A percentile compares a stretch with the other conserved stretches of the same genome.
Evolutionary conservation across 2,113 vertebrate genomes (phyloP).

Genomic region (Trachemys scripta): DNA sequence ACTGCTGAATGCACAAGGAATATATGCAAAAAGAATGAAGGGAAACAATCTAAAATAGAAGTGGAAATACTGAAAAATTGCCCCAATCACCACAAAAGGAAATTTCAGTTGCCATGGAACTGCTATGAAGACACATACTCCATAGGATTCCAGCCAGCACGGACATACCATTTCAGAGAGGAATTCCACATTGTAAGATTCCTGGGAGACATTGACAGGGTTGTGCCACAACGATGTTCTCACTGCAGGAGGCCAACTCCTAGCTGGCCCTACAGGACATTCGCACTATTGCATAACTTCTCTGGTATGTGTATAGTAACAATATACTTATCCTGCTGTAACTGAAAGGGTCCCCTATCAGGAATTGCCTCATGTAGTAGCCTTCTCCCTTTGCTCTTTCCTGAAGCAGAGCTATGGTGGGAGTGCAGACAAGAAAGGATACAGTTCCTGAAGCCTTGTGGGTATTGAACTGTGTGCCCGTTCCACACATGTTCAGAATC

Average conservation of each 20-base stretch:
- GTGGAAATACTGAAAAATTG: not conserved
- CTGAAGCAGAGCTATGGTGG: not conserved
- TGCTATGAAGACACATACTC: not conserved
- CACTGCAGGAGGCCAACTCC: not conserved
- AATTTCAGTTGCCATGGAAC: not conserved
- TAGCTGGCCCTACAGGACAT: not conserved
- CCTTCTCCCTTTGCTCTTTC: not conserved
- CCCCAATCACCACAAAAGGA: not conserved
- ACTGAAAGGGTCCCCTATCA: not conserved
- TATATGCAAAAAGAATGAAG: not conserved
- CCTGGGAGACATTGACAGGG: not conserved
- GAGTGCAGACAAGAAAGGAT: not conserved
- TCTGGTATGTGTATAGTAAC: not conserved
- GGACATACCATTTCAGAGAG: not conserved
- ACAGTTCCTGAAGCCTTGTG: not conserved
- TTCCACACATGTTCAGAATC: not conserved
- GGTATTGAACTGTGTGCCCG: not conserved
- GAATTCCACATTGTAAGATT: not conserved
- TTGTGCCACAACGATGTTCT: not conserved
- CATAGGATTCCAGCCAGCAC: not conserved
- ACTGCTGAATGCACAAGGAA: not conserved
- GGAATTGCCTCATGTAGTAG: accelerated
- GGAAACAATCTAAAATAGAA: not conserved
- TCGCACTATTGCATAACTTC: not conserved
- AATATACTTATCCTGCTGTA: not conserved